These are phyloP conservation scores for Luehdorfia chinensis DNA, from an alignment of 1,140 invertebrate genomes.

Conservation along the genomic window DNA sequence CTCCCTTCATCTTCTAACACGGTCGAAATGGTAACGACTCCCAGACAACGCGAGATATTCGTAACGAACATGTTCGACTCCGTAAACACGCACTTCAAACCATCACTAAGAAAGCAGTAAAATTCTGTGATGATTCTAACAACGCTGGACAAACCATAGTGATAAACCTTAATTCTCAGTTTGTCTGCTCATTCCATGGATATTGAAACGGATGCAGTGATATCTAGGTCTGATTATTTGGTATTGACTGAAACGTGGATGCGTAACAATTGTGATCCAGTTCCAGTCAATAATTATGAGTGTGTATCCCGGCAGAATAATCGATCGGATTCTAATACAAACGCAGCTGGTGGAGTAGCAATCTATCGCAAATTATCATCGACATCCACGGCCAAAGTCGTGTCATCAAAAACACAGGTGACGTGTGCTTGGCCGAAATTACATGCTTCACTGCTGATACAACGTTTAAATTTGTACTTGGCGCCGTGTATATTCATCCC, in stretches of 20 bases:
- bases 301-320: slow-evolving; percentile 24
- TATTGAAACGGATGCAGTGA: slow-evolving; percentile 32
- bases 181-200: slow-evolving; percentile 24
- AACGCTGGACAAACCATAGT: slow-evolving; percentile 28
- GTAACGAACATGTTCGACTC: slow-evolving; percentile 24
- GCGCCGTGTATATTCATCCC: slow-evolving; percentile 36
- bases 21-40: slow-evolving; percentile 26
- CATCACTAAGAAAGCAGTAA: slow-evolving; percentile 25
- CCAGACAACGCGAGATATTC: slow-evolving; percentile 28
- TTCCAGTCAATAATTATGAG: slow-evolving; percentile 21
- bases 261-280: slow-evolving; percentile 32
- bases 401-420: slow-evolving; percentile 28
- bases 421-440: slow-evolving; percentile 32
- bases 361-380: slow-evolving; percentile 34
- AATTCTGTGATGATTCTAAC: slow-evolving; percentile 32
- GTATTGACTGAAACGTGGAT: slow-evolving; percentile 35
- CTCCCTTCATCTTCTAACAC: slow-evolving; percentile 25
- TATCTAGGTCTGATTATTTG: slow-evolving; percentile 29
- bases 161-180: slow-evolving; percentile 29
- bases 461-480: slow-evolving; percentile 29
- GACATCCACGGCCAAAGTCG: slow-evolving; percentile 28
- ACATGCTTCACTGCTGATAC: slow-evolving; percentile 34
- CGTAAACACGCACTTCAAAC: slow-evolving; percentile 19
- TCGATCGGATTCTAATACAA: slow-evolving; percentile 26
- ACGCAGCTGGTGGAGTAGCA: slow-evolving; percentile 29